These are phyloP conservation scores for Lepidothrix coronata DNA, from an alignment of 2,113 vertebrate species.

Conservation along the genomic window DNA sequence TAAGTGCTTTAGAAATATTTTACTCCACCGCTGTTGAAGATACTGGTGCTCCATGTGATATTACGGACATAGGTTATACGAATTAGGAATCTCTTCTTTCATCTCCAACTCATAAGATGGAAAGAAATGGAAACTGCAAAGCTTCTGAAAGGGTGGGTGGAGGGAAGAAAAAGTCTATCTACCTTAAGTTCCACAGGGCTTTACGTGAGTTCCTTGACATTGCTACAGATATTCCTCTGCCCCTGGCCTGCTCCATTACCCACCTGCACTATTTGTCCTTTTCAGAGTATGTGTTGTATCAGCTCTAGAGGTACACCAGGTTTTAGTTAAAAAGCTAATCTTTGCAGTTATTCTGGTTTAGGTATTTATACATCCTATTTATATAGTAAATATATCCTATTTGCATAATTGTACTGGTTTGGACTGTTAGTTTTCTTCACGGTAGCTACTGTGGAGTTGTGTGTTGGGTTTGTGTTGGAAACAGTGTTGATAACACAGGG, in stretches of 20 bases:
- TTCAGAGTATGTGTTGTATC: neutral
- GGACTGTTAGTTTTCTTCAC: neutral
- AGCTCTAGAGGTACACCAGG: neutral
- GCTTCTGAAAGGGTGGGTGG: neutral
- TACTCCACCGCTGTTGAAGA: neutral
- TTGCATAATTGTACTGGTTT: neutral
- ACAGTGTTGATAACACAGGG: too few species aligned
- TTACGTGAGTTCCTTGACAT: neutral
- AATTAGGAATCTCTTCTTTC: neutral
- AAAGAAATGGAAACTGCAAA: neutral
- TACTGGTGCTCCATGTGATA: neutral
- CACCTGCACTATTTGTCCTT: neutral
- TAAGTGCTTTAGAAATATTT: neutral
- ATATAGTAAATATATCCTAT: neutral
- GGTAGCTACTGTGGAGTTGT: neutral
- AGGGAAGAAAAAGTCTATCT: neutral
- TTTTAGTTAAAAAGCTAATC: neutral
- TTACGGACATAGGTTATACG: neutral
- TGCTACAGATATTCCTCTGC: neutral
- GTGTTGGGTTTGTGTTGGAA: neutral
- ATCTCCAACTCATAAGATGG: neutral
- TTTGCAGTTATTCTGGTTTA: neutral
- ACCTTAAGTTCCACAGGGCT: neutral
- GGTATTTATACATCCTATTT: neutral
- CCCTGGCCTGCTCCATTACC: neutral